Conservation (phyloP, 1,140 invertebrate genomes). For the Teleopsis dalmanni region DNA sequence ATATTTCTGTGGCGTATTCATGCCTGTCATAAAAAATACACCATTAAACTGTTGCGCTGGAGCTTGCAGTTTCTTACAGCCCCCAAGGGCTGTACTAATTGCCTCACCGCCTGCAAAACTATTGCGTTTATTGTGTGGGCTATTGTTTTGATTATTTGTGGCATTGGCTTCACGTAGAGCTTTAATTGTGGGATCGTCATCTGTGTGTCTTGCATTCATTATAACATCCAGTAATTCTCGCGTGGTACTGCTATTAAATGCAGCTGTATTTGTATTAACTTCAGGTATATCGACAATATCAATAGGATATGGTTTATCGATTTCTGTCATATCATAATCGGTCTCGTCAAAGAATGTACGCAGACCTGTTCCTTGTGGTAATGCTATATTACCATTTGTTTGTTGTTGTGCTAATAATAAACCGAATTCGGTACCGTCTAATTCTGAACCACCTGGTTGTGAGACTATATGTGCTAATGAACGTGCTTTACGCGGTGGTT, state of each 20-base stretch:
- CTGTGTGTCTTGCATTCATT: conserved; percentile 47
- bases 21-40: conserved; percentile 43
- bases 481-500: conserved; percentile 52
- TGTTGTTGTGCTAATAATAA: conserved; percentile 29
- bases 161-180: conserved; percentile 33
- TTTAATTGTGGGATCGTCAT: conserved; percentile 41
- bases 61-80: conserved; percentile 12
- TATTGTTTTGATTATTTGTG: not conserved
- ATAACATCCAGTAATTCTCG: conserved; percentile 50
- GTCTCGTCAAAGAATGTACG: conserved; percentile 41
- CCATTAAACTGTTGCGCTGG: conserved; percentile 48
- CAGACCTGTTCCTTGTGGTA: conserved; percentile 28
- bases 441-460: conserved; percentile 31
- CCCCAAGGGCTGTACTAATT: conserved; percentile 11
- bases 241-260: conserved; percentile 46
- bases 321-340: conserved; percentile 48
- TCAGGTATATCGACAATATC: conserved; percentile 45
- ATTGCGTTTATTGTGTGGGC: conserved; percentile 7
- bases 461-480: conserved; percentile 50
- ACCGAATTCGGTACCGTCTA: conserved; percentile 39
- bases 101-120: conserved; percentile 44
- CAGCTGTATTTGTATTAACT: conserved; percentile 40
- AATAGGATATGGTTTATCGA: conserved; percentile 43
- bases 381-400: conserved; percentile 16
- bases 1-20: conserved; percentile 40